Percentiles rank a stretch among this genome's conserved stretches.
Conservation (phyloP, 2,888 invertebrate genomes). For the Drosophila antonietae region DNA sequence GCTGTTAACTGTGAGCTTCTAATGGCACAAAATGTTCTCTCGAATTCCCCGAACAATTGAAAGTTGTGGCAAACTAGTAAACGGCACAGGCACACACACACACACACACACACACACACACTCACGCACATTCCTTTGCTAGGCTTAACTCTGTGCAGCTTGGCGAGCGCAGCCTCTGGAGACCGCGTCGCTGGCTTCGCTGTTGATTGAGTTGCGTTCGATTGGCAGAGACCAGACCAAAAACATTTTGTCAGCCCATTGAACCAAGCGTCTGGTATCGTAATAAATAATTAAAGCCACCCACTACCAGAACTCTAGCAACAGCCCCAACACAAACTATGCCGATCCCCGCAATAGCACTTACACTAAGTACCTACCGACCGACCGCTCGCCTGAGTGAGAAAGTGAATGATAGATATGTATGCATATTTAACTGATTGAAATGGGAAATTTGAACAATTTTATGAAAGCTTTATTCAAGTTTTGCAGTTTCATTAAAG, state of each 20-base stretch:
- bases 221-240: conserved; percentile 13
- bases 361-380: conserved; percentile 36
- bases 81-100: conserved; percentile 15
- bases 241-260: conserved; percentile 33
- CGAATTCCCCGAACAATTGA: conserved; percentile 73
- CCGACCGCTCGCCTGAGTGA: conserved; percentile 4
- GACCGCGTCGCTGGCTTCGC: conserved; percentile 35
- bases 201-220: conserved; percentile 60
- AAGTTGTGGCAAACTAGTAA: conserved; percentile 59
- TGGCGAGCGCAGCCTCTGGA: conserved; percentile 39
- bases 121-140: conserved; percentile 8
- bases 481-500: no score
- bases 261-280: conserved; percentile 46
- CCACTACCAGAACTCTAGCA: not conserved
- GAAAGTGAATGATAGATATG: not conserved
- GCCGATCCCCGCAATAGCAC: conserved; percentile 58
- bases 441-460: not conserved
- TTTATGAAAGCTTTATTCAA: no score
- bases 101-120: conserved; percentile 11
- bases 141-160: not conserved
- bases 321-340: conserved; percentile 12
- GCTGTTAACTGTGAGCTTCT: conserved; percentile 30
- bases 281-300: conserved; percentile 61
- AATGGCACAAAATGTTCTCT: conserved; percentile 68
- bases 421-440: not conserved